A percentile compares a stretch with the other conserved stretches of the same genome.
These are phyloP conservation scores for Bufo bufo DNA, from an alignment of 2,113 vertebrate species.

Conservation along the genomic window DNA sequence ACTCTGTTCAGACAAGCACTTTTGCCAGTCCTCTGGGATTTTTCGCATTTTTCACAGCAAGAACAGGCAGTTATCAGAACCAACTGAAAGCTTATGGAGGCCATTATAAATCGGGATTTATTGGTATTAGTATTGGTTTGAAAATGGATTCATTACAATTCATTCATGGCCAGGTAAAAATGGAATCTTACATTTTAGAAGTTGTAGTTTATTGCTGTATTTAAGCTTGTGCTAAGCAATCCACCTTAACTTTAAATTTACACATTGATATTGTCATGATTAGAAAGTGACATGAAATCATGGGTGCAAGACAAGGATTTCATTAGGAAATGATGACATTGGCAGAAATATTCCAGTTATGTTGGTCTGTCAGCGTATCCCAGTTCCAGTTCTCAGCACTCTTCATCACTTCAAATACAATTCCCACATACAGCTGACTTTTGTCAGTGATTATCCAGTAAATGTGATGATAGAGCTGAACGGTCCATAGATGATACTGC, in stretches of 20 bases:
- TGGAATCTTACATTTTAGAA: not conserved
- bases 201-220: not conserved
- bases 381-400: constrained; percentile 43
- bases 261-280: not conserved
- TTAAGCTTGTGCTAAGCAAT: not conserved
- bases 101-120: too few relatives aligned
- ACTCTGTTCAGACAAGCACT: not conserved
- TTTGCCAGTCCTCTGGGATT: not conserved
- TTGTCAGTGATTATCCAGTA: constrained; percentile 31
- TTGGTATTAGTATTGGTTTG: too few relatives aligned
- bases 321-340: not conserved
- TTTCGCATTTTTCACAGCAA: too few relatives aligned
- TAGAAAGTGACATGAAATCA: not conserved
- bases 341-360: constrained; percentile 29
- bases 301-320: not conserved
- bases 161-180: too few relatives aligned
- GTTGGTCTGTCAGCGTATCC: constrained; percentile 28
- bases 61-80: too few relatives aligned
- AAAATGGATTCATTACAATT: not conserved
- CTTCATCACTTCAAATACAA: not conserved
- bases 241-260: not conserved
- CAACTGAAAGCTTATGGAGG: too few relatives aligned
- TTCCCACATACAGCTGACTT: constrained; percentile 31
- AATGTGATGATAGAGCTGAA: constrained; percentile 35
- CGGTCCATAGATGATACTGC: constrained; percentile 14